Base-by-base conservation (phyloP, 2,113 vertebrate genomes). In the Cavia porcellus region DNA sequence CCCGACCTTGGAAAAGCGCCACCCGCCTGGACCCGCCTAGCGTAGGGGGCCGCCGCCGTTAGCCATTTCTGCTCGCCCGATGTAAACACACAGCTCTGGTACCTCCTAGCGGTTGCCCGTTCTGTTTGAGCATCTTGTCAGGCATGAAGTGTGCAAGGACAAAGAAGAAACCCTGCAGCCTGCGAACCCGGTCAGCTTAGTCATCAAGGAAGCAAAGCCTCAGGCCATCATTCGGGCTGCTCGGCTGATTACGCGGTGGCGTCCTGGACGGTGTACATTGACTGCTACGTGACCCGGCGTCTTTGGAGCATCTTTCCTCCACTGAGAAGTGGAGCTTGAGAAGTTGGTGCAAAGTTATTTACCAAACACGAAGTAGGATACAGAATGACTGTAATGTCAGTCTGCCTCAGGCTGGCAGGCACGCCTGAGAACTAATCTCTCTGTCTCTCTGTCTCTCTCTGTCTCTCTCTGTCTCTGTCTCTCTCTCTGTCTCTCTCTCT, bases 91-190 rank as follows among this genome's bases (percentile, higher is more conserved):
- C 1, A 62, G 77, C 81, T 57, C 5, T 92, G 81, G 91, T 91
- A 97, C 96, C 52, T 96, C 97, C 98, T 96, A 97, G 98, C 45
- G 97, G 98, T 13, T 64, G 90, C 7, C 81, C 32, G 0, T 22
- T 45, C 77, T 19, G 1, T 55, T 82, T 61, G n/a, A 84, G 84
- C 80, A 50, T 64, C 77, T 47, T 10, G 19, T 86, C 13, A 28
- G 82, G 72, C 70, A 0, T 22, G 17, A 72, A 83, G 77, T 70
- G 92, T 64, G 89, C 87, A 75, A 80, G 90, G 93, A 97, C 96
- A 96, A 97, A 97, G 96, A 30, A 61, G 86, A 86, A 91, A 89
- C 22, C 70, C 61, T 38, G 35, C 84, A 83, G 92, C 83, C 77
- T 61, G 5, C 50, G 24, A 38, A 64, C 2, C 7, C 19, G 28